Base-by-base conservation (phyloP, 2,888 invertebrate genomes). In the Tricholauxania praeusta region DNA sequence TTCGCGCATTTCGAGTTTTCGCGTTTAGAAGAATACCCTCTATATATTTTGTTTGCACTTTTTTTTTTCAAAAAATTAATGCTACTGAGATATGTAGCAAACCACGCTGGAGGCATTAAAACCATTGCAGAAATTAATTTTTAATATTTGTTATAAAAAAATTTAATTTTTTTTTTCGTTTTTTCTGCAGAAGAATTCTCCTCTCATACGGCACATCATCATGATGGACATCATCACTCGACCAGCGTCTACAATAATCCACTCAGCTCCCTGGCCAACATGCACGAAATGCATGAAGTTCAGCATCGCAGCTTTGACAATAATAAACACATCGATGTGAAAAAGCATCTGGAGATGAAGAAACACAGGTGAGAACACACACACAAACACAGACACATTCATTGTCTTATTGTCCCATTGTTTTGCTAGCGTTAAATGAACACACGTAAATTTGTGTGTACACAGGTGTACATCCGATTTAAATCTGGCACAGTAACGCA, bases 311-410 rank as follows among this genome's bases (percentile, higher is more conserved):
- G 84, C 79, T 48, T 19, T 39, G 87, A 87, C 82, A 85, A 85
- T 80, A 87, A 83, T 80, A 84, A 84, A 79, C 80, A 81, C 75
- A 73, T 76, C 32, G 79, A 81, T 63, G 73, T 79, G 63, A 85
- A 85, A 77, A 87, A 87, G 78, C 87, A 87, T 75, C 82, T 85
- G 74, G 83, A 85, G 68, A 65, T 77, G 71, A 83, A 85, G 71
- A 87, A 87, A 78, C 87, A 87, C 83, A 86, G 87, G 87, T 87
- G 75, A 85, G 82, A 72, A 12, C 49, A 39, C 39, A 39, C 39
- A 39, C 39, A 39, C 39, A 39, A 0, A 10, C 39, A 39, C 39
- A 39, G 1, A 39, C 39, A 39, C 39, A 39, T 7, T 39, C 39
- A 39, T 39, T 39, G 39, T 39, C 39, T 10, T 39, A 10, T 39